Percentiles rank a stretch among this genome's conserved stretches.
phyloP scores from a whole-genome alignment of 2,888 invertebrate species.

The Sesamia inferens region DNA sequence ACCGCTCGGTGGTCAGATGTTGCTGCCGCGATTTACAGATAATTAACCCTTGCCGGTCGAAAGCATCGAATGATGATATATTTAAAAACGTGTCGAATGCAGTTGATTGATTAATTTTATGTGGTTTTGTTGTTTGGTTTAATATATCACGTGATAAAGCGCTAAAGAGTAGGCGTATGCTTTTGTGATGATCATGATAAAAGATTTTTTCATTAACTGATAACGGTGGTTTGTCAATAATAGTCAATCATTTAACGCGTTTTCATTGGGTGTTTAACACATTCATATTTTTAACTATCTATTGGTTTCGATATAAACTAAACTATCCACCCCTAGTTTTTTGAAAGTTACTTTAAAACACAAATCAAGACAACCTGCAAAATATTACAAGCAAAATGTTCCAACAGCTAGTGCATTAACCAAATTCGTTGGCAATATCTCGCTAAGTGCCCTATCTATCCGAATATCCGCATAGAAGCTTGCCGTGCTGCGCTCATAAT shows the following conservation, averaged over 20 bases:
- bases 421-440: conserved; percentile 65
- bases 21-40: conserved; percentile 69
- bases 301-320: neutral
- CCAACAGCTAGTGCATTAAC: conserved; percentile 65
- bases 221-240: conserved; percentile 19
- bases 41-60: conserved; percentile 69
- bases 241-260: conserved; percentile 1
- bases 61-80: conserved; percentile 64
- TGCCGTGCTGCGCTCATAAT: conserved; percentile 61
- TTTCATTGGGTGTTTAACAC: conserved; percentile 1
- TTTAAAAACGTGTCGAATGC: conserved; percentile 72
- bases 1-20: conserved; percentile 55
- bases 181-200: conserved; percentile 42
- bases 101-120: conserved; percentile 73
- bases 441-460: conserved; percentile 71
- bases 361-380: conserved; percentile 37
- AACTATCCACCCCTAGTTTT: neutral
- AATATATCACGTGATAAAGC: conserved; percentile 57
- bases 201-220: conserved; percentile 43
- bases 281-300: neutral
- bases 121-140: conserved; percentile 57
- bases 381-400: conserved; percentile 54
- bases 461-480: conserved; percentile 66
- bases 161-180: conserved; percentile 35
- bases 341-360: conserved; percentile 4